phyloP scores from a whole-genome alignment of 2,113 vertebrate species.

The Datnioides undecimradiatus region DNA sequence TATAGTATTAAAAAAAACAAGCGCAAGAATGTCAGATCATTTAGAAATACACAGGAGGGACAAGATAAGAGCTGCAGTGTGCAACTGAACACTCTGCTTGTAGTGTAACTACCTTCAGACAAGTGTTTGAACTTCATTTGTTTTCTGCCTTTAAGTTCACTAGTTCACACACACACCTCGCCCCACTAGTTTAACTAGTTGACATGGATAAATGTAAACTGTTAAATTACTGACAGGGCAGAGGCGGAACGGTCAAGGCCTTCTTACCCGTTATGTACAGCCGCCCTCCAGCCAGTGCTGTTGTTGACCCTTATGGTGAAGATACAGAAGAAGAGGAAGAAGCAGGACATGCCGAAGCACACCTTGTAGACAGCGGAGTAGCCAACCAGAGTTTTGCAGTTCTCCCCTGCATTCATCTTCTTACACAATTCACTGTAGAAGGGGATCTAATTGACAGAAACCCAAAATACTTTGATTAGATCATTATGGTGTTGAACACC shows the following conservation, averaged over 20 bases:
- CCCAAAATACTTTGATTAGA: conserved; percentile 43
- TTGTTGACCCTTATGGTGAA: conserved; percentile 90
- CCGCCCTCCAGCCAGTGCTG: conserved; percentile 92
- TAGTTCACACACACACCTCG: too few relatives aligned
- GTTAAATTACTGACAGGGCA: neutral
- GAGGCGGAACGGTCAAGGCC: neutral
- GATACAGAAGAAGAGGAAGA: conserved; percentile 92
- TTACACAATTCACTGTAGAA: conserved; percentile 90
- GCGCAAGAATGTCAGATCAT: too few relatives aligned
- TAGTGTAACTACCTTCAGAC: neutral
- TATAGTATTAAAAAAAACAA: too few relatives aligned
- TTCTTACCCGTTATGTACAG: conserved; percentile 95
- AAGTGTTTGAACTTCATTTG: neutral
- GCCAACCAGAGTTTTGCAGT: conserved; percentile 92
- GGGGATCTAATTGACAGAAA: conserved; percentile 86
- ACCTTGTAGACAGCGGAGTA: conserved; percentile 96
- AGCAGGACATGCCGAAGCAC: conserved; percentile 98
- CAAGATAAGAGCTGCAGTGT: too few relatives aligned
- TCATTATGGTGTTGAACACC: conserved; percentile 16
- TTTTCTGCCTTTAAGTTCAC: neutral
- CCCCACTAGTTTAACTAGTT: too few relatives aligned
- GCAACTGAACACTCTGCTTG: neutral
- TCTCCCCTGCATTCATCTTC: conserved; percentile 89
- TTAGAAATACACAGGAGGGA: too few relatives aligned
- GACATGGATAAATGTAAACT: neutral